Evolutionary conservation across 2,797 vertebrate genomes (phyloP), one percentile per base, ranked within the genome.

Genomic region (Gobionotothen gibberifrons): DNA sequence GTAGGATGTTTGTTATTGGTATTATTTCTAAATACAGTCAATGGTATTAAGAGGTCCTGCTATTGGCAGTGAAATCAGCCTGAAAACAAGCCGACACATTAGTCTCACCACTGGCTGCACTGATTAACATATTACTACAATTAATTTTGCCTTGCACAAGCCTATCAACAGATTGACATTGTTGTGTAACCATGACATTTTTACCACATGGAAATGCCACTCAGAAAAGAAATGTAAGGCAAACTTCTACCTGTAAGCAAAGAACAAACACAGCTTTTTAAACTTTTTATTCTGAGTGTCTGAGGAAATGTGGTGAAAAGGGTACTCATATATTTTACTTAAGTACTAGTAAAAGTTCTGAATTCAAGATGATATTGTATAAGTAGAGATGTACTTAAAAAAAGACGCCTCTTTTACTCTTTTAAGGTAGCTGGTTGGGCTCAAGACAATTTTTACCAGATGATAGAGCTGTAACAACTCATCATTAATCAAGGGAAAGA

Each of bases 41-140:
- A 36, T 36, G 32, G 10, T 22, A 8, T 9, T 11, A 32, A 55
- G 6, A 75, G 40, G 39, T 47, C 49, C 5, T 32, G 61, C 48
- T 42, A 59, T 22, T n/a, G 60, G 51, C 39, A 43, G 59, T 69
- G 29, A 62, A 39, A 43, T 65, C 65, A 59, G 58, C 44, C 11
- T 59, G 48, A 74, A 60, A 72, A 68, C 81, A 72, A 62, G 52
- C 65, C 52, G 56, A 69, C 48, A 65, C 80, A 21, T 59, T 53
- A 17, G 46, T 61, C 78, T 62, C 72, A 77, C 76, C 72, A 77
- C 69, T 52, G 77, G 46, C 57, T 56, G 68, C 64, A 76, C 67
- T 83, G 71, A 85, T 74, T 80, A 82, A 84, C 69, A 80, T 76
- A 80, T 83, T 58, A 76, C 68, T 74, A 65, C 78, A 77, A 89